Conservation (phyloP, 2,797 vertebrate species). For the Falco concolor region DNA sequence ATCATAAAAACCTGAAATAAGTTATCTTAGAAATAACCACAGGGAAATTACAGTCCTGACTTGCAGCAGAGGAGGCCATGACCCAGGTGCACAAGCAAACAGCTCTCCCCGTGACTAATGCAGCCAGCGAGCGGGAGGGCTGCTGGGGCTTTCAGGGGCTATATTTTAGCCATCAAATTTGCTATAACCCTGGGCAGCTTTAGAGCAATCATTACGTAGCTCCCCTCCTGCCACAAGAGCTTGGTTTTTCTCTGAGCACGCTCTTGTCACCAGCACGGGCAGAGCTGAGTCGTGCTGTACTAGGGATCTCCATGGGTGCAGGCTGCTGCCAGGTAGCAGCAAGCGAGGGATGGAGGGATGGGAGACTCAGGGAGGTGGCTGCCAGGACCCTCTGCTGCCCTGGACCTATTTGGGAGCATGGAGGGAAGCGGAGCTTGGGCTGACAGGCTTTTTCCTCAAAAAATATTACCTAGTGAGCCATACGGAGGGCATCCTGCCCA, state of each 20-base stretch:
- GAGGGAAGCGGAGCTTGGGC: not conserved
- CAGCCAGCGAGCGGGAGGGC: not conserved
- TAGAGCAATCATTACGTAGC: not conserved
- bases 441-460: not conserved
- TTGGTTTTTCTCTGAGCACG: not conserved
- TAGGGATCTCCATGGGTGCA: not conserved
- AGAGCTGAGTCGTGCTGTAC: not conserved
- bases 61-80: not conserved
- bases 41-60: not conserved
- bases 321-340: not conserved
- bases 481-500: too few species aligned
- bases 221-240: not conserved
- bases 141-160: not conserved
- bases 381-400: not conserved
- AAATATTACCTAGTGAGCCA: not conserved
- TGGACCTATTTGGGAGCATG: not conserved
- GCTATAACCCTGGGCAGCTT: not conserved
- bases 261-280: not conserved
- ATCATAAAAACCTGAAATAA: constrained; percentile 55
- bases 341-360: not conserved
- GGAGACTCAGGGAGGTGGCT: not conserved
- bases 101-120: not conserved
- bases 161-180: not conserved
- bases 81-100: not conserved
- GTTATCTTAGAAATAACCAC: constrained; percentile 56